A percentile compares a stretch with the other conserved stretches of the same genome.
These are phyloP conservation scores for Ammospiza nelsoni DNA, from an alignment of 2,113 vertebrate genomes.

Conservation along the genomic window DNA sequence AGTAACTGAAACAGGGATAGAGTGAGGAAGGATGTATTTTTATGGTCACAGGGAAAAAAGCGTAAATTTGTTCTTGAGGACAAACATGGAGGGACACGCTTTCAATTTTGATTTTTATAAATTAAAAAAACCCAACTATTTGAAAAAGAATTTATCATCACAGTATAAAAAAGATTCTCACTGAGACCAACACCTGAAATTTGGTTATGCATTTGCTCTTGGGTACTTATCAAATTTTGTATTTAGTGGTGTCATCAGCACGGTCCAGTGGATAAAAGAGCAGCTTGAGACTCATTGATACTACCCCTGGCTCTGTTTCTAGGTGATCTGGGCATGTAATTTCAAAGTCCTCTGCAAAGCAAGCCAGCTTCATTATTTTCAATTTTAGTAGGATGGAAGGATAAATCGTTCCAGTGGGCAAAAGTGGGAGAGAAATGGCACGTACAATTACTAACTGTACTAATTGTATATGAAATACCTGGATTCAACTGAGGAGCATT, in stretches of 20 bases:
- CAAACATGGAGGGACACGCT: background rate
- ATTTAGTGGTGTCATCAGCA: background rate
- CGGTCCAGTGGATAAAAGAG: background rate
- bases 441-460: background rate
- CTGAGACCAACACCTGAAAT: background rate
- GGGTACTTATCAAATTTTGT: background rate
- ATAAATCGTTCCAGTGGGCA: background rate
- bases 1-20: background rate
- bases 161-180: background rate
- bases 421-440: background rate
- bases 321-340: background rate
- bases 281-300: background rate
- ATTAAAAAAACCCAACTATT: background rate
- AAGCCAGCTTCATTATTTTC: slow-evolving; percentile 2
- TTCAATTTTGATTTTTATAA: background rate
- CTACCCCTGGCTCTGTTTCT: background rate
- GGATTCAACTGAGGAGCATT: background rate
- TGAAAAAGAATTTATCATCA: background rate
- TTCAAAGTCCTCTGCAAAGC: background rate
- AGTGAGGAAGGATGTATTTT: background rate
- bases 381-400: background rate
- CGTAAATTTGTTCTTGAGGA: background rate
- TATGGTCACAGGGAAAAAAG: background rate
- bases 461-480: background rate
- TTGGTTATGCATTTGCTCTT: background rate